Conservation (phyloP, 2,797 vertebrate species). For the Psittacula echo region DNA sequence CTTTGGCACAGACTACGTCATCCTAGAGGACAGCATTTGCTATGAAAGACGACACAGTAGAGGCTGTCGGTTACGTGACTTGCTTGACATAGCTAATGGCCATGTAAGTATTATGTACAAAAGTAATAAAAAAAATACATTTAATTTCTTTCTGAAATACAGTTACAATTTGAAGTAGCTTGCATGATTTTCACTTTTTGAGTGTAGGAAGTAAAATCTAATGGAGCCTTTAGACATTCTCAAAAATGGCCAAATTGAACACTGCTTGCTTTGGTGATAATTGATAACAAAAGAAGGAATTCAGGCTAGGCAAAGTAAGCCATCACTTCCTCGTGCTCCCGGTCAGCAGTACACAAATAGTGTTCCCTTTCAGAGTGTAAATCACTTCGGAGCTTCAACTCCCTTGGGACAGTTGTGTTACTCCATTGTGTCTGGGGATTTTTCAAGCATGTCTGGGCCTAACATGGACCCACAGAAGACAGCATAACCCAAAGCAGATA, state of each 20-base stretch:
- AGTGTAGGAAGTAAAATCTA: not conserved
- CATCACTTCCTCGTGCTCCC: not conserved
- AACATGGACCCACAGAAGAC: not conserved
- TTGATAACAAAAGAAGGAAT: not conserved
- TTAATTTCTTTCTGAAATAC: not conserved
- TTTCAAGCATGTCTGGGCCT: not conserved
- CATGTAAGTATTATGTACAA: conserved; percentile 82
- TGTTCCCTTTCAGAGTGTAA: not conserved
- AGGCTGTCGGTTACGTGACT: conserved; percentile 92
- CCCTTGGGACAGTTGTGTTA: not conserved
- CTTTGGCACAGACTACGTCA: conserved; percentile 88
- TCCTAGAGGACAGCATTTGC: conserved; percentile 97
- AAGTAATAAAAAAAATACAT: rapidly evolving
- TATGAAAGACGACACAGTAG: conserved; percentile 89
- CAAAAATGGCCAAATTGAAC: not conserved
- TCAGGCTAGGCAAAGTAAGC: not conserved
- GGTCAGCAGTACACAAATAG: not conserved
- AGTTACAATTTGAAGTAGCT: rapidly evolving
- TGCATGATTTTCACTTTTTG: not conserved
- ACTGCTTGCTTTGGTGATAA: not conserved
- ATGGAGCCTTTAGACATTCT: not conserved
- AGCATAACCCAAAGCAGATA: not conserved
- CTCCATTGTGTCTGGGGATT: not conserved
- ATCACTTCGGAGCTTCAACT: not conserved
- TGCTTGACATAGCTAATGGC: conserved; percentile 92